Conservation (phyloP, 2,113 vertebrate genomes). For the Brachypodius melanocephalos region DNA sequence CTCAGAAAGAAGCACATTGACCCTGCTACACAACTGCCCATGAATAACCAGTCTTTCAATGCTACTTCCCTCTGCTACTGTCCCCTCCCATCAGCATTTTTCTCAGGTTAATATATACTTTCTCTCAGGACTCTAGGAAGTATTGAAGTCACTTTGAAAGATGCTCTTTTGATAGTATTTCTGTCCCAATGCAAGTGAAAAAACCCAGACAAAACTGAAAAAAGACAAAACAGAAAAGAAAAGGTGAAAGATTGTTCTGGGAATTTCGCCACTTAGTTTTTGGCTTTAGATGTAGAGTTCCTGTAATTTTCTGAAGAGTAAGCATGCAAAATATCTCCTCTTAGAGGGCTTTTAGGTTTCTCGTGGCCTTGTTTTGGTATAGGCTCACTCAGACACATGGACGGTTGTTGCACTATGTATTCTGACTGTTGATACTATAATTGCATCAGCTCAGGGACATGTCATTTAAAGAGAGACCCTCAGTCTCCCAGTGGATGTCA, state of each 20-base stretch:
- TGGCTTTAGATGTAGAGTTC: neutral
- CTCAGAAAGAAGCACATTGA: neutral
- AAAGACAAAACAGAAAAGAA: neutral
- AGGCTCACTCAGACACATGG: neutral
- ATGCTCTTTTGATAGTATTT: neutral
- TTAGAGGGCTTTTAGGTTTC: neutral
- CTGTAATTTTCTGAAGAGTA: neutral
- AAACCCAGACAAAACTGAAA: neutral
- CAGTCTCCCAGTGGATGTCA: neutral
- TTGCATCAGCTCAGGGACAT: neutral
- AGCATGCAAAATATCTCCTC: neutral
- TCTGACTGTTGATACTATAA: neutral
- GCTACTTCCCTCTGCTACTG: neutral
- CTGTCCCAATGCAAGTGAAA: neutral
- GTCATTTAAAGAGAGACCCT: neutral
- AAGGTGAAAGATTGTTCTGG: neutral
- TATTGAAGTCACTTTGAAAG: constrained; percentile 1
- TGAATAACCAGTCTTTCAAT: constrained; percentile 1
- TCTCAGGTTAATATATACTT: constrained; percentile 10
- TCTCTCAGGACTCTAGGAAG: neutral
- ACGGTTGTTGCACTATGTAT: neutral
- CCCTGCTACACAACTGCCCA: neutral
- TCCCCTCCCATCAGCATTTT: neutral
- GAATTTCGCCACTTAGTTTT: neutral
- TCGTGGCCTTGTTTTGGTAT: neutral